Evolutionary conservation across 2,888 invertebrate species (phyloP), one percentile per base, ranked within the genome.

Genomic region (Cheilosia pagana): DNA sequence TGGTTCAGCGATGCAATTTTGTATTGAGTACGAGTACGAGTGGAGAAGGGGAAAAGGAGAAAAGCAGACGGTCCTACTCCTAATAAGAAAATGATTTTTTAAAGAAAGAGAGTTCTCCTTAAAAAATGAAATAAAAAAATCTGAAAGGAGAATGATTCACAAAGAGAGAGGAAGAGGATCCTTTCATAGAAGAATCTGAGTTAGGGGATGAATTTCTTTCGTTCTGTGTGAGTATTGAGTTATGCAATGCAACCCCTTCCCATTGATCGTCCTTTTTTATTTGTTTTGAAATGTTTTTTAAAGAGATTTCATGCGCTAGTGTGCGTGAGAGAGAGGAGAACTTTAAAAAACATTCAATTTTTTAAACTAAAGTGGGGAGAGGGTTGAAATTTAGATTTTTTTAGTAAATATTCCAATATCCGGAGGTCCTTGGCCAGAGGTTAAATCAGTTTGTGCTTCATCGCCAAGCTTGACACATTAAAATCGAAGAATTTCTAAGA

Each of bases 401-500:
- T 83, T 53, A 79, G 59, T 63, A 41, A 78, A 78, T 79, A 79
- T 63, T 65, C 60, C 52, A 63, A 83, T 43, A 74, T 83, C 23
- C 71, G 50, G 55, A 74, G 68, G 63, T 79, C 25, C 19, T 28
- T 48, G 48, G 41, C 21, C 19, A 28, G 28, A 67, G 35, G 89
- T 89, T 90, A 90, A 90, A 87, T 88, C 89, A 91, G 91, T 91
- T 91, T 90, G 91, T 87, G 91, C 90, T 86, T 87, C 87, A 89
- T 88, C 87, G 91, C 90, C 89, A 90, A 91, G 90, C 91, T 90
- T 90, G 82, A 87, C 86, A 86, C 89, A 89, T 89, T 76, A 48
- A 63, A 71, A 60, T 74, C 62, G 16, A 75, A 50, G 52, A 72
- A 67, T 67, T 68, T 81, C 65, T 59, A 41, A 55, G 70, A 86